A percentile compares a stretch with the other conserved stretches of the same genome.
phyloP scores from a whole-genome alignment of 2,797 vertebrate genomes.

The Margarornis squamiger region DNA sequence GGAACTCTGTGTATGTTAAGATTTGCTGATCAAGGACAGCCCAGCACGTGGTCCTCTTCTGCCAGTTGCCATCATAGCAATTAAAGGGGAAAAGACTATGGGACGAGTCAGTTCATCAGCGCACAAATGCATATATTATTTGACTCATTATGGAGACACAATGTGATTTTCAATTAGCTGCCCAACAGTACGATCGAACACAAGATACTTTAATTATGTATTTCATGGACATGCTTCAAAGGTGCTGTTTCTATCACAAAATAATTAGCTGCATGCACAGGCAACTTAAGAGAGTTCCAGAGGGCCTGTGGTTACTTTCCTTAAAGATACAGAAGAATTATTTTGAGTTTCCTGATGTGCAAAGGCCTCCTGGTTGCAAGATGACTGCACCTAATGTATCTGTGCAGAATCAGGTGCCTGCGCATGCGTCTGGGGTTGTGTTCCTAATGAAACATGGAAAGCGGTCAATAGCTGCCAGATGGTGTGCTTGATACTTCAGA shows the following conservation, averaged over 20 bases:
- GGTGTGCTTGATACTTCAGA: not conserved
- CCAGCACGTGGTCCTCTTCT: slow-evolving; percentile 16
- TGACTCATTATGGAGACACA: slow-evolving; percentile 54
- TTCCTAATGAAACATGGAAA: not conserved
- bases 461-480: not conserved
- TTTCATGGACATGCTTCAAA: slow-evolving; percentile 61
- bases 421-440: accelerated
- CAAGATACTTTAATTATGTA: slow-evolving; percentile 61
- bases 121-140: slow-evolving; percentile 35
- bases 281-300: slow-evolving; percentile 8
- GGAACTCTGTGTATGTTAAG: not conserved
- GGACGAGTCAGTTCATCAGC: not conserved
- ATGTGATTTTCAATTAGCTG: slow-evolving; percentile 63
- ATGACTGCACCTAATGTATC: not conserved
- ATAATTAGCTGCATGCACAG: slow-evolving; percentile 42
- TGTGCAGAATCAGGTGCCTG: not conserved
- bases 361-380: not conserved
- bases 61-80: slow-evolving; percentile 11
- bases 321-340: not conserved
- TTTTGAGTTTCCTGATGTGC: not conserved
- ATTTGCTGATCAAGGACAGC: slow-evolving; percentile 53
- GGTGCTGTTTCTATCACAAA: slow-evolving; percentile 32
- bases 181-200: slow-evolving; percentile 8
- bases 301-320: not conserved
- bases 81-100: slow-evolving; percentile 27